These are phyloP conservation scores for Nymphicus hollandicus DNA, from an alignment of 2,113 vertebrate genomes.

Conservation along the genomic window DNA sequence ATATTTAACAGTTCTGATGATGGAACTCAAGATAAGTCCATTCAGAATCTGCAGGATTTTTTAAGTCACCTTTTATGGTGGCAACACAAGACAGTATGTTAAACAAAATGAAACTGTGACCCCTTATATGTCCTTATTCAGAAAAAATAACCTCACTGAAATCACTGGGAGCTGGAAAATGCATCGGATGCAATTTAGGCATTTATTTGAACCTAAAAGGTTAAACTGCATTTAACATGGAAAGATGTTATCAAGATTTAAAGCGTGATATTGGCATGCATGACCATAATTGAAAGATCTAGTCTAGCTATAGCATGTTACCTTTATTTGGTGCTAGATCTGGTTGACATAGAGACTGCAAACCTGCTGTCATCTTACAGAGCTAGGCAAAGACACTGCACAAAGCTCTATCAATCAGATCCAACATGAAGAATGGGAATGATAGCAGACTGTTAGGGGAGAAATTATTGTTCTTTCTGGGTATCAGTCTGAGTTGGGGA, in stretches of 20 bases:
- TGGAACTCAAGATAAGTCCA: not conserved
- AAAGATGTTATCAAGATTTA: not conserved
- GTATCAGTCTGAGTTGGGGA: not conserved
- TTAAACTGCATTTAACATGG: not conserved
- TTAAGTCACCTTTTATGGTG: not conserved
- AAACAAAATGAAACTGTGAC: not conserved
- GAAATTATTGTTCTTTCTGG: not conserved
- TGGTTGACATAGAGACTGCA: not conserved
- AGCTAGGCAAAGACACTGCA: not conserved
- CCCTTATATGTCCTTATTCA: not conserved
- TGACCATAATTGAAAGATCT: not conserved
- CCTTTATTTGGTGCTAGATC: not conserved
- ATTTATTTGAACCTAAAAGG: not conserved
- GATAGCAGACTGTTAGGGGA: not conserved
- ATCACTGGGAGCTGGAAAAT: not conserved
- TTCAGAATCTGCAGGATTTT: not conserved
- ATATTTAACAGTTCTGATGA: not conserved
- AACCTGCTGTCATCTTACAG: not conserved
- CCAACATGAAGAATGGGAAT: not conserved
- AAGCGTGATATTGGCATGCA: not conserved
- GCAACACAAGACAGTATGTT: not conserved
- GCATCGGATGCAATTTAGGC: not conserved
- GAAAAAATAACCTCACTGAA: not conserved
- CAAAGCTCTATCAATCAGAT: not conserved
- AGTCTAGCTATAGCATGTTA: not conserved